Evolutionary conservation across 2,113 vertebrate species (phyloP).

Genomic region (Tauraco erythrolophus): DNA sequence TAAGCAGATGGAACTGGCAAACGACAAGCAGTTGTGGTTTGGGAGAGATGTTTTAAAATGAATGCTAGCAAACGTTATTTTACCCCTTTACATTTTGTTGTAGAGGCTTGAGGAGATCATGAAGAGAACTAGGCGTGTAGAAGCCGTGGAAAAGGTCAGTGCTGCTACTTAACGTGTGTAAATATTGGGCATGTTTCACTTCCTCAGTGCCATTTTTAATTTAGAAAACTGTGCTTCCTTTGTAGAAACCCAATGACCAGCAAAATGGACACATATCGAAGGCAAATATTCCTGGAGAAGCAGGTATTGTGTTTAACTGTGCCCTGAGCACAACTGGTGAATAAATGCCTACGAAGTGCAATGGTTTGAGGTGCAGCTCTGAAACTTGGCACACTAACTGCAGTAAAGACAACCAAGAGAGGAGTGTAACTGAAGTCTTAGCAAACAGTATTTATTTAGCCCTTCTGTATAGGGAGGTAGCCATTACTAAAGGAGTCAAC

Average conservation of each 20-base stretch:
- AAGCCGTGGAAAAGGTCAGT: conserved; percentile 87
- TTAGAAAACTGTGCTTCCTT: conserved; percentile 31
- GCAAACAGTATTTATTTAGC: background rate
- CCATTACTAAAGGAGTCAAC: background rate
- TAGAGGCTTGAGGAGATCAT: conserved; percentile 98
- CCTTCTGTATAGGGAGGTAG: background rate
- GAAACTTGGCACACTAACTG: background rate
- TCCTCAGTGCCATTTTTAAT: background rate
- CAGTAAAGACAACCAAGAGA: background rate
- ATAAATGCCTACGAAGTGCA: background rate
- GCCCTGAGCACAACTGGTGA: background rate
- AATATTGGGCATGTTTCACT: background rate
- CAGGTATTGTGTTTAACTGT: conserved; percentile 78
- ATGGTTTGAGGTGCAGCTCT: background rate
- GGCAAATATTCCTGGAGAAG: conserved; percentile 57
- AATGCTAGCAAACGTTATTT: background rate
- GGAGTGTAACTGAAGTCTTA: background rate
- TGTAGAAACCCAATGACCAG: conserved; percentile 84
- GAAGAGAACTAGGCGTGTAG: conserved; percentile 93
- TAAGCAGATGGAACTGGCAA: background rate
- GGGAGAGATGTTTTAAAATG: background rate
- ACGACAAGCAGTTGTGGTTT: background rate
- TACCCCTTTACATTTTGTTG: conserved; percentile 18
- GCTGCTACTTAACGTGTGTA: background rate
- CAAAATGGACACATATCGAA: conserved; percentile 87